Evolutionary conservation across 2,113 vertebrate genomes (phyloP).

Genomic region (Taxidea taxus): DNA sequence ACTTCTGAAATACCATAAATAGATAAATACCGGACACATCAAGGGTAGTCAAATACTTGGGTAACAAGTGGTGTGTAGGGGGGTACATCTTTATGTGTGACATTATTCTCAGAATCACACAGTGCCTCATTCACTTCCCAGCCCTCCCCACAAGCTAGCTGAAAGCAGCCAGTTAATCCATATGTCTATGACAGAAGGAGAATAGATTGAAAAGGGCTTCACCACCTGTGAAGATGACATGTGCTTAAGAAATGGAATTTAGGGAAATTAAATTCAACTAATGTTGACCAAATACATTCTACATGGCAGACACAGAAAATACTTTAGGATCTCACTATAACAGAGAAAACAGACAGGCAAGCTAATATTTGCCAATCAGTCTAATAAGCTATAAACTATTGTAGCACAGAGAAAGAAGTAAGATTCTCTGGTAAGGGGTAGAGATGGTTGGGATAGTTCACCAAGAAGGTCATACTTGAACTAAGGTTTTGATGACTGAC

Average conservation of each 20-base stretch:
- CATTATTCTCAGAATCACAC: neutral
- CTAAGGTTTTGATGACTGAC: neutral
- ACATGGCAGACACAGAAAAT: neutral
- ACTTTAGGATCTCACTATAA: neutral
- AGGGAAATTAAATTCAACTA: slow-evolving; percentile 25
- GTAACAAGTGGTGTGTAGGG: neutral
- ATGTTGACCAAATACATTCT: neutral
- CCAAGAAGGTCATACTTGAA: neutral
- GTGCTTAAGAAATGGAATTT: neutral
- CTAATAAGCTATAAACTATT: neutral
- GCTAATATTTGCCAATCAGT: neutral
- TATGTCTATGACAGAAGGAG: neutral
- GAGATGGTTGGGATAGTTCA: neutral
- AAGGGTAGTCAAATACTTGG: neutral
- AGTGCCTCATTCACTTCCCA: neutral
- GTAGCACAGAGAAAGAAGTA: neutral
- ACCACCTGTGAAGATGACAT: neutral
- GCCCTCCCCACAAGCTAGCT: accelerated
- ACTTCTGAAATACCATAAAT: neutral
- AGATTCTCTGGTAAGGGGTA: neutral
- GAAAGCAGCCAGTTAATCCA: neutral
- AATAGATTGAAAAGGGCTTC: neutral
- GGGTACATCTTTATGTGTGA: neutral
- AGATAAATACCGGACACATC: slow-evolving; percentile 8
- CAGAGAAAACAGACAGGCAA: neutral